Evolutionary conservation across 2,888 invertebrate genomes (phyloP).

Genomic region (Latrodectus hesperus): DNA sequence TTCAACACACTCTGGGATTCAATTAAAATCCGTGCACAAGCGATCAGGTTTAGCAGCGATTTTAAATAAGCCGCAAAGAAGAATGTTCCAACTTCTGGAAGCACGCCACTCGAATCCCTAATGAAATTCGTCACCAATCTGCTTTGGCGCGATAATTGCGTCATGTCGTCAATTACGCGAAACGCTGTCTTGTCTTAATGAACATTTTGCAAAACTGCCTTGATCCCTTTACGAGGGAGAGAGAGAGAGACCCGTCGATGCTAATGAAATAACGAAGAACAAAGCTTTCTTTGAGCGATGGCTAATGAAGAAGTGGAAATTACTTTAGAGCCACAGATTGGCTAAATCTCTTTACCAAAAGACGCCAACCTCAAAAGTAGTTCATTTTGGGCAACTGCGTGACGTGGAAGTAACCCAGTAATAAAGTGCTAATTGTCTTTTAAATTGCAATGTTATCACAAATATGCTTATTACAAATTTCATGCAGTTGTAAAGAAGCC

Average conservation of each 20-base stretch:
- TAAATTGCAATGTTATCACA: too few relatives aligned
- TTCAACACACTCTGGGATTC: too few relatives aligned
- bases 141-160: conserved; percentile 2
- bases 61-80: too few relatives aligned
- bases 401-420: too few relatives aligned
- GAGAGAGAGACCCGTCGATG: background rate
- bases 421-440: too few relatives aligned
- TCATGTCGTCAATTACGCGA: conserved; percentile 24
- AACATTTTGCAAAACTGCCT: conserved; percentile 16
- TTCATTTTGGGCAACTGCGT: too few relatives aligned
- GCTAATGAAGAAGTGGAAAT: conserved; percentile 32
- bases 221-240: too few relatives aligned
- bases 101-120: background rate
- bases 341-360: conserved; percentile 14
- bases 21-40: too few relatives aligned
- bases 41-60: too few relatives aligned
- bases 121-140: background rate
- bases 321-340: background rate
- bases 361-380: background rate
- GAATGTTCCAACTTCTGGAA: too few relatives aligned
- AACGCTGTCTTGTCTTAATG: conserved; percentile 33
- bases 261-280: conserved; percentile 39
- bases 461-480: too few relatives aligned
- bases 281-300: conserved; percentile 3
- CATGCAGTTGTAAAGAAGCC: too few relatives aligned